Percentiles rank a stretch among this genome's conserved stretches.
Conservation (phyloP, 2,888 invertebrate species). For the Desoria tigrina region DNA sequence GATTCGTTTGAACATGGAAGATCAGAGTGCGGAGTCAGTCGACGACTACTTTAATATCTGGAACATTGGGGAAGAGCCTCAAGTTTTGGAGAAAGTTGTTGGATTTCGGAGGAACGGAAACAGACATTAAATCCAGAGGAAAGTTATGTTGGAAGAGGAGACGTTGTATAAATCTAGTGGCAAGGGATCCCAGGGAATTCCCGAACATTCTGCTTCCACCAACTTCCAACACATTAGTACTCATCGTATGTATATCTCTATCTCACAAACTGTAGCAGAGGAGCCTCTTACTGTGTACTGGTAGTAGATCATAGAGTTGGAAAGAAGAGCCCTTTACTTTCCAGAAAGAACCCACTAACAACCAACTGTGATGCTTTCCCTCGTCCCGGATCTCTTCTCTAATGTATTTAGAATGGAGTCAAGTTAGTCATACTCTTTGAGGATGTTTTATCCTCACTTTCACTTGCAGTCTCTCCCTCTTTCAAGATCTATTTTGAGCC, state of each 20-base stretch:
- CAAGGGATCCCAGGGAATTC: constrained; percentile 6
- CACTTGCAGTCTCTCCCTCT: constrained; percentile 6
- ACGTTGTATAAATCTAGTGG: constrained; percentile 18
- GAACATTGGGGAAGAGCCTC: too few species aligned
- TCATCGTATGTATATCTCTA: background rate
- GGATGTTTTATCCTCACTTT: constrained; percentile 5
- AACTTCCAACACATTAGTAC: background rate
- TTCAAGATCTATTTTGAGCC: too few species aligned
- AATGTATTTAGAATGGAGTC: constrained; percentile 21
- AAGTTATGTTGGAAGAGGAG: constrained; percentile 22
- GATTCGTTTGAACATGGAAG: constrained; percentile 7
- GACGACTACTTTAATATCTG: too few species aligned
- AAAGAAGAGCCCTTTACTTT: background rate
- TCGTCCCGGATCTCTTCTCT: background rate
- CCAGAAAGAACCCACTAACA: constrained; percentile 4
- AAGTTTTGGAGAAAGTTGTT: background rate
- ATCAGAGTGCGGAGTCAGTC: too few species aligned
- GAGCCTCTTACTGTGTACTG: too few species aligned
- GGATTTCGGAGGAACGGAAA: constrained; percentile 8
- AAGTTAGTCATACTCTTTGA: constrained; percentile 16
- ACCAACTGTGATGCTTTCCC: background rate
- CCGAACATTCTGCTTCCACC: background rate
- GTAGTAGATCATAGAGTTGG: background rate
- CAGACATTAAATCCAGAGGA: constrained; percentile 21
- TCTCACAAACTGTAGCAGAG: too few species aligned